Evolutionary conservation across 2,113 vertebrate species (phyloP), one percentile per base, ranked within the genome.

Genomic region (Scopus umbretta): DNA sequence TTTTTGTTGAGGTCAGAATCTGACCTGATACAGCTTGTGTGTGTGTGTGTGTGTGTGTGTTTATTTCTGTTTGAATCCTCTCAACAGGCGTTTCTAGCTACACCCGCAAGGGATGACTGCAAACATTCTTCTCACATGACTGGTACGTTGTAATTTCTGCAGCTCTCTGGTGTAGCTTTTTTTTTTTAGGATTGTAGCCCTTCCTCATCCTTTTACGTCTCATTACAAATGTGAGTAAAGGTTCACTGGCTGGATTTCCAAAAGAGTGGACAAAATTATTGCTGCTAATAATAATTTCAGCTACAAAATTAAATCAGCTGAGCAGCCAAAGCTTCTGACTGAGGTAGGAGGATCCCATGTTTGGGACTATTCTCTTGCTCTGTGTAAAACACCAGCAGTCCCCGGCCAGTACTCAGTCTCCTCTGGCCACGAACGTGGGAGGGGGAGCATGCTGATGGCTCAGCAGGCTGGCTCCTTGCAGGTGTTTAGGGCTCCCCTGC

Each of bases 251-350:
- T 96, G 71, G 26, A 55, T 86, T 96, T 95, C 92, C 67, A 67
- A 90, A 81, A 66, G 71, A 36, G 66, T 0, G 7, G 78, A 92
- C 74, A 95, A 94, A 92, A 95, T 97, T 97, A 96, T 91, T 95
- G 71, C 84, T 0, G 0, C 86, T 97, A 97, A 89, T 95, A 95
- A 94, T 97, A 90, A 94, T 95, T 95, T 95, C 95, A 95, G 89
- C 79, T 96, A 91, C 67, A 63, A 94, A 96, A 96, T 94, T 82
- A 86, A 91, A 90, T 67, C 81, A 82, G 36, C 58, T 82, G 86
- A 82, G 55, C 89, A 94, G 95, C 80, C 88, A 95, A 91, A 76
- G 62, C 83, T 96, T 92, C 92, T 94, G 78, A 89, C 53, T 65
- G 70, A 82, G 42, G 76, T 49, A 94, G 89, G 66, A 96, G 84